Percentiles rank a stretch among this genome's conserved stretches.
phyloP scores from a whole-genome alignment of 2,113 vertebrate species.

The Axis porcinus region DNA sequence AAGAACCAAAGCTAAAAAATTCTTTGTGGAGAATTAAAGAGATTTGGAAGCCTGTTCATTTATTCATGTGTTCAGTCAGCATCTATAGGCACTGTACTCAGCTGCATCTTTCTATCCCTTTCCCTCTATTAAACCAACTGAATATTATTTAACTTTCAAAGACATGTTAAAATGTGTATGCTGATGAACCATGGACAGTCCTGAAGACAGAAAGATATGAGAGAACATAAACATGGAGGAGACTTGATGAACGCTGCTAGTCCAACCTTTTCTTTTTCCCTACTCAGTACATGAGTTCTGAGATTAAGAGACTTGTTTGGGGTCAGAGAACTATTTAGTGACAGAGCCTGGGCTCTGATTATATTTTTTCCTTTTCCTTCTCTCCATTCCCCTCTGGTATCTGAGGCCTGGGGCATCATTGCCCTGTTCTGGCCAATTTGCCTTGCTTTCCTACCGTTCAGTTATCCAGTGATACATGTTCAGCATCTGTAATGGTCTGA shows the following conservation, averaged over 20 bases:
- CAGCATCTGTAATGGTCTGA: not conserved
- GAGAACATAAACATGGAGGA: not conserved
- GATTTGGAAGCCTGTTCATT: not conserved
- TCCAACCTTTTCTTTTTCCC: not conserved
- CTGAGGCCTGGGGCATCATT: not conserved
- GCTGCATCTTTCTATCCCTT: not conserved
- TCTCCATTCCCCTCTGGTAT: not conserved
- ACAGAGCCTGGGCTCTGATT: not conserved
- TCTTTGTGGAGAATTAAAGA: not conserved
- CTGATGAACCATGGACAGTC: not conserved
- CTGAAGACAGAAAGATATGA: not conserved
- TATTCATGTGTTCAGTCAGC: not conserved
- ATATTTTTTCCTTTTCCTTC: not conserved
- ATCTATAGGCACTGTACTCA: not conserved
- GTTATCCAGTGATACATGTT: not conserved
- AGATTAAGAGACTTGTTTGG: not conserved
- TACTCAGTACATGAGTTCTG: not conserved
- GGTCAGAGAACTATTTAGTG: not conserved
- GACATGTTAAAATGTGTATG: not conserved
- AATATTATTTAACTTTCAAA: constrained; percentile 2
- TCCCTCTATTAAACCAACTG: not conserved
- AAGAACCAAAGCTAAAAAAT: not conserved
- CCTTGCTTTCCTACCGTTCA: not conserved
- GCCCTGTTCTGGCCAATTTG: not conserved
- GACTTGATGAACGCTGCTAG: not conserved